Evolutionary conservation across 1,140 invertebrate genomes (phyloP).

Genomic region (Dinoponera quadriceps): DNA sequence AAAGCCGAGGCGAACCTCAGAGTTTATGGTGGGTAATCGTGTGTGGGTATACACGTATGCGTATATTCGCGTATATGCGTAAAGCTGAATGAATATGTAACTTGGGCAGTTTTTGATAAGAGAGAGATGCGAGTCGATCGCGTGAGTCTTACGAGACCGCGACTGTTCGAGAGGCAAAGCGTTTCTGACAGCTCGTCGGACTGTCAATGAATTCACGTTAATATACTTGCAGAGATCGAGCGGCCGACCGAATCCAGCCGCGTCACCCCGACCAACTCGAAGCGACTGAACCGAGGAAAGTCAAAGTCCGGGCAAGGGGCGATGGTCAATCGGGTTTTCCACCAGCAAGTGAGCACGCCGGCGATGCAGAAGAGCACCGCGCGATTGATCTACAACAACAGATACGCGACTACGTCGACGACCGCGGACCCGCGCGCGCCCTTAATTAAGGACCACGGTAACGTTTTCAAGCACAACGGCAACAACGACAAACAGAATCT

Average conservation of each 20-base stretch:
- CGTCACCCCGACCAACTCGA: slow-evolving; percentile 84
- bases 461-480: slow-evolving; percentile 78
- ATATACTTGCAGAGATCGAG: slow-evolving; percentile 86
- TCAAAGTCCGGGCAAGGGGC: slow-evolving; percentile 75
- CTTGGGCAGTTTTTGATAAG: background rate
- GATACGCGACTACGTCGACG: slow-evolving; percentile 84
- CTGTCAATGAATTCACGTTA: background rate
- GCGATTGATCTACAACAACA: slow-evolving; percentile 76
- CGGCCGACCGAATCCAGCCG: slow-evolving; percentile 85
- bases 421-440: slow-evolving; percentile 83
- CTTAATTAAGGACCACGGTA: slow-evolving; percentile 78
- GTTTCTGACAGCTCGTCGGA: background rate
- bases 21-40: slow-evolving; percentile 88
- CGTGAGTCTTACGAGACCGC: background rate
- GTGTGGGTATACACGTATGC: background rate
- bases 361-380: slow-evolving; percentile 81
- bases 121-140: background rate
- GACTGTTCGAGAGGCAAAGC: background rate
- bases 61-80: slow-evolving; percentile 11
- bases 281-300: slow-evolving; percentile 75
- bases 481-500: slow-evolving; percentile 67
- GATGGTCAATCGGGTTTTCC: slow-evolving; percentile 75
- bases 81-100: slow-evolving; percentile 22
- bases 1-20: slow-evolving; percentile 89
- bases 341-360: slow-evolving; percentile 80